Evolutionary conservation across 2,797 vertebrate genomes (phyloP).

Genomic region (Helicolenus hilgendorfi): DNA sequence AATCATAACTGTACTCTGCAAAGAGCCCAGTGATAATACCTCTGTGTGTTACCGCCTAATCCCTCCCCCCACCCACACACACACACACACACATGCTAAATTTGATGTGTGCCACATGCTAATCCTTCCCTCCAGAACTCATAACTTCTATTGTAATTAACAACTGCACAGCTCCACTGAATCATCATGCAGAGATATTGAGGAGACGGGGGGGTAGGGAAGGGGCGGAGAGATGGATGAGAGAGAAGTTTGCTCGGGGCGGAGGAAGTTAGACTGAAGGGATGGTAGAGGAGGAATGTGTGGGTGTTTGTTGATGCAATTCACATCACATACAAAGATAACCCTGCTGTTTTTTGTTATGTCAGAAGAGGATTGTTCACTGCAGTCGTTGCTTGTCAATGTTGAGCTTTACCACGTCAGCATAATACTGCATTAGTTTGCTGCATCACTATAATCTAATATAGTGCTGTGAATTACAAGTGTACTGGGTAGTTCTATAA

Average conservation of each 20-base stretch:
- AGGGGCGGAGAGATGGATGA: slow-evolving; percentile 34
- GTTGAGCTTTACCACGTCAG: slow-evolving; percentile 11
- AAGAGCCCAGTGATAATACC: slow-evolving; percentile 81
- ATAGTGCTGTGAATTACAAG: neutral
- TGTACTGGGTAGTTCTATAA: neutral
- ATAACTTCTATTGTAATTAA: slow-evolving; percentile 83
- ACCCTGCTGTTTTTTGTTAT: neutral
- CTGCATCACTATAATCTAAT: neutral
- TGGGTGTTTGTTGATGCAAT: slow-evolving; percentile 17
- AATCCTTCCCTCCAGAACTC: slow-evolving; percentile 81
- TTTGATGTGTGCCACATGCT: slow-evolving; percentile 78
- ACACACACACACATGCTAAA: slow-evolving; percentile 67
- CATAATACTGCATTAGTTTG: neutral
- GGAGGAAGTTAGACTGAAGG: neutral
- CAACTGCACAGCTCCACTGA: slow-evolving; percentile 63
- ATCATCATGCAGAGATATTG: slow-evolving; percentile 55
- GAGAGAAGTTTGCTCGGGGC: slow-evolving; percentile 28
- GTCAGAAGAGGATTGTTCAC: slow-evolving; percentile 1
- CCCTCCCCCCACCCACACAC: slow-evolving; percentile 52
- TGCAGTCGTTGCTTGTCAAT: slow-evolving; percentile 10
- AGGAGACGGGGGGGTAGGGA: slow-evolving; percentile 3
- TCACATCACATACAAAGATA: no score
- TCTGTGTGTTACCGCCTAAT: slow-evolving; percentile 80
- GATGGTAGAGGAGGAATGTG: neutral
- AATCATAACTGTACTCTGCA: slow-evolving; percentile 82